phyloP scores from a whole-genome alignment of 2,888 invertebrate species.

The Ochlodes sylvanus region DNA sequence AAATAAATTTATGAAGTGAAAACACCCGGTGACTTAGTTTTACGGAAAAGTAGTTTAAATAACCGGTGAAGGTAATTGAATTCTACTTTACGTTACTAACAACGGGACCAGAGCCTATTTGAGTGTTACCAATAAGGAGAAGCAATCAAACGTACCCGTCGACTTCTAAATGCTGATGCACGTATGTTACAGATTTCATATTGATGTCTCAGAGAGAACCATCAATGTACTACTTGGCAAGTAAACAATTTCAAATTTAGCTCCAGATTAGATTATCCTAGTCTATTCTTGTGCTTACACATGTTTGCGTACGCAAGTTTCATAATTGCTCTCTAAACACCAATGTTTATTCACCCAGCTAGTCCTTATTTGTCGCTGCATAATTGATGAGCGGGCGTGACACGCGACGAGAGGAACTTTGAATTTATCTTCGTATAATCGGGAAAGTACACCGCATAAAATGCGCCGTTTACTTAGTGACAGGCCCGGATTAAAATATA shows the following conservation, averaged over 20 bases:
- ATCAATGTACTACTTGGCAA: not conserved
- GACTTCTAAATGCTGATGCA: too few relatives aligned
- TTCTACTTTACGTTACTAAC: too few relatives aligned
- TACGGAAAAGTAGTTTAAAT: not conserved
- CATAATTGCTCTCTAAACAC: not conserved
- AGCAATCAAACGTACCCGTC: too few relatives aligned
- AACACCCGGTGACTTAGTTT: not conserved
- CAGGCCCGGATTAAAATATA: too few relatives aligned
- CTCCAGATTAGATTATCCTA: not conserved
- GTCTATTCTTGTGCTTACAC: not conserved
- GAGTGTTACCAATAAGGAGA: too few relatives aligned
- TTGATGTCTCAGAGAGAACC: not conserved
- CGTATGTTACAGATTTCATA: too few relatives aligned
- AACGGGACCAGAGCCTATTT: too few relatives aligned
- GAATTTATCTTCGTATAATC: constrained; percentile 3
- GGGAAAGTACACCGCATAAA: not conserved
- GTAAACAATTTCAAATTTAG: not conserved
- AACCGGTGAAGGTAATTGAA: too few relatives aligned
- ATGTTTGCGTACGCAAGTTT: not conserved
- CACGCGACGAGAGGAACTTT: constrained; percentile 7
- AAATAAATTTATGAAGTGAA: not conserved
- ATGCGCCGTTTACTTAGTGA: not conserved
- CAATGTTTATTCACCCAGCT: constrained; percentile 12
- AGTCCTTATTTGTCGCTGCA: constrained; percentile 18
- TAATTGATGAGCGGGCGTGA: constrained; percentile 11